Evolutionary conservation across 92 coral and sea anemone species (phyloP).

Genomic region (Micromussa lordhowensis): DNA sequence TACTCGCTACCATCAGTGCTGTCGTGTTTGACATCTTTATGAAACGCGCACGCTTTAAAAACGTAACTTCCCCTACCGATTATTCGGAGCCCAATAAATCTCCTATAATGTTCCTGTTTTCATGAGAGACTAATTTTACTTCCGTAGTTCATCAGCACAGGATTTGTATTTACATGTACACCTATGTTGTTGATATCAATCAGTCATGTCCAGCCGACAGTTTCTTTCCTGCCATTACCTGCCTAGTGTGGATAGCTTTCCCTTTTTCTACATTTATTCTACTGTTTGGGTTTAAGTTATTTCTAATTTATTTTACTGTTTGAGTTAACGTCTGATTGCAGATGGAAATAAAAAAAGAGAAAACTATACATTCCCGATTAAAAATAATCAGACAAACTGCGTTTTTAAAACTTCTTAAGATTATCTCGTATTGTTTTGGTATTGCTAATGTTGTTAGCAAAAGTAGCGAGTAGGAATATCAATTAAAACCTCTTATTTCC

Average conservation of each 20-base stretch:
- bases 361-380: background rate
- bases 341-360: background rate
- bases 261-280: background rate
- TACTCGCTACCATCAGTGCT: background rate
- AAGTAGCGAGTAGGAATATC: no score
- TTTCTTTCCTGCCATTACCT: background rate
- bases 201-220: background rate
- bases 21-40: background rate
- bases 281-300: background rate
- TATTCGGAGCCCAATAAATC: background rate
- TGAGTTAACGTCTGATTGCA: background rate
- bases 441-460: no score
- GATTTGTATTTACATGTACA: background rate
- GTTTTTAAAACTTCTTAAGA: background rate
- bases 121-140: background rate
- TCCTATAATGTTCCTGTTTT: background rate
- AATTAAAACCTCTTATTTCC: no score
- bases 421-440: background rate
- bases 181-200: background rate
- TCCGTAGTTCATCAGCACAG: background rate
- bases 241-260: background rate
- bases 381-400: background rate
- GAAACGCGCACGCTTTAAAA: background rate
- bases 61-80: background rate
- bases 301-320: background rate